A percentile compares a stretch with the other conserved stretches of the same genome.
These are phyloP conservation scores for Stomorhina lunata DNA, from an alignment of 2,888 invertebrate species.

Conservation along the genomic window DNA sequence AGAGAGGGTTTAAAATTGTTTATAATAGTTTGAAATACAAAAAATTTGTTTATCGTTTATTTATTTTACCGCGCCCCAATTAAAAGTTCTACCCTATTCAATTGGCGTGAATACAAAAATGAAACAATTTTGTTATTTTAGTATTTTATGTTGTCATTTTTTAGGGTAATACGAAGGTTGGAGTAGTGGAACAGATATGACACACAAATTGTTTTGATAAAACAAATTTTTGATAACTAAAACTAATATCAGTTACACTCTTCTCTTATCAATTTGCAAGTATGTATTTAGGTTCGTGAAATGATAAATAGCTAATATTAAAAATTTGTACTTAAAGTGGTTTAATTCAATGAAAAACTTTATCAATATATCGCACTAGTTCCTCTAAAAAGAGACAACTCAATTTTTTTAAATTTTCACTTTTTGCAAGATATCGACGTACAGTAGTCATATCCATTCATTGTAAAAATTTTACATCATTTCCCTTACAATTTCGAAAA, in stretches of 20 bases:
- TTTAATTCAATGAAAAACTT: not conserved
- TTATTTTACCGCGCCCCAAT: constrained; percentile 41
- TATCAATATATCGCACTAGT: not conserved
- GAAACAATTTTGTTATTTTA: constrained; percentile 14
- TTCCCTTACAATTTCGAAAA: too few species aligned
- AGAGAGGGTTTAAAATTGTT: constrained; percentile 15
- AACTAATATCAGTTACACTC: not conserved
- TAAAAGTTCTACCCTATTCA: not conserved
- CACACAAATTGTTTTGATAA: constrained; percentile 9
- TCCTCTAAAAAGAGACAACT: too few species aligned
- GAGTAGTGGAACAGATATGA: constrained; percentile 32
- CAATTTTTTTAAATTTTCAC: too few species aligned
- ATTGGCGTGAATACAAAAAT: constrained; percentile 8
- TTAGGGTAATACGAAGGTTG: not conserved
- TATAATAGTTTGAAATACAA: not conserved
- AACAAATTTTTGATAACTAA: not conserved
- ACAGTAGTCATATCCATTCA: too few species aligned
- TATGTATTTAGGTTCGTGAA: too few species aligned
- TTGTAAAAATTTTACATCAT: too few species aligned
- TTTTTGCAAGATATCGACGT: too few species aligned
- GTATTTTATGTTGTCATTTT: constrained; percentile 35
- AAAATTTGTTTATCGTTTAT: constrained; percentile 3
- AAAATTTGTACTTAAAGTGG: not conserved
- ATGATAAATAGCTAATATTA: not conserved
- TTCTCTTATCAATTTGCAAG: constrained; percentile 34